Conservation (phyloP, 2,113 vertebrate species). For the Gambusia affinis region DNA sequence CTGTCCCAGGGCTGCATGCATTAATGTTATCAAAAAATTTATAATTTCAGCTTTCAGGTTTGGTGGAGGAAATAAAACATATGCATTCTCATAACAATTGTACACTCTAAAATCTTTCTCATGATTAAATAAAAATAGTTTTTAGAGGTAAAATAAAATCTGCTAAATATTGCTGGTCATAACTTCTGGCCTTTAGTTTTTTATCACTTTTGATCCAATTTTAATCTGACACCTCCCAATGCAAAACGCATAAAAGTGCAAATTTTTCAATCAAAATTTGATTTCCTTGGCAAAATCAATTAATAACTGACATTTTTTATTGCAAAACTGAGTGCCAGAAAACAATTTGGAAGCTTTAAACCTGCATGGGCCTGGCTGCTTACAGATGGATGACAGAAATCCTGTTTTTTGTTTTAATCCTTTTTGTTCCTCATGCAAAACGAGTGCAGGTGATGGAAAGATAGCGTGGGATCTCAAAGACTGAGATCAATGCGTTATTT, state of each 20-base stretch:
- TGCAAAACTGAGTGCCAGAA: conserved; percentile 36
- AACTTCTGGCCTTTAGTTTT: neutral
- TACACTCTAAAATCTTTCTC: too few relatives aligned
- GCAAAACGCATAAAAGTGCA: neutral
- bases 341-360: conserved; percentile 32
- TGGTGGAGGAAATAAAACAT: too few relatives aligned
- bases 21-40: too few relatives aligned
- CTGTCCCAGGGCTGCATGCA: too few relatives aligned
- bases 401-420: conserved; percentile 5
- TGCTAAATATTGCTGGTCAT: too few relatives aligned
- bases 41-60: too few relatives aligned
- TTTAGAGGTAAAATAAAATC: too few relatives aligned
- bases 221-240: conserved; percentile 2
- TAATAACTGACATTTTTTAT: conserved; percentile 47
- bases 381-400: conserved; percentile 40
- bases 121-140: too few relatives aligned
- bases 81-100: too few relatives aligned
- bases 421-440: conserved; percentile 32
- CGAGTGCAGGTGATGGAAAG: conserved; percentile 19
- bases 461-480: conserved; percentile 25
- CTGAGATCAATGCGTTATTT: conserved; percentile 57
- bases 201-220: neutral
- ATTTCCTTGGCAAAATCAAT: conserved; percentile 19
- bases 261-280: too few relatives aligned
- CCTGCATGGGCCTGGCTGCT: conserved; percentile 27